These are phyloP conservation scores for Myathropa florea DNA, from an alignment of 2,888 invertebrate genomes.

Conservation along the genomic window DNA sequence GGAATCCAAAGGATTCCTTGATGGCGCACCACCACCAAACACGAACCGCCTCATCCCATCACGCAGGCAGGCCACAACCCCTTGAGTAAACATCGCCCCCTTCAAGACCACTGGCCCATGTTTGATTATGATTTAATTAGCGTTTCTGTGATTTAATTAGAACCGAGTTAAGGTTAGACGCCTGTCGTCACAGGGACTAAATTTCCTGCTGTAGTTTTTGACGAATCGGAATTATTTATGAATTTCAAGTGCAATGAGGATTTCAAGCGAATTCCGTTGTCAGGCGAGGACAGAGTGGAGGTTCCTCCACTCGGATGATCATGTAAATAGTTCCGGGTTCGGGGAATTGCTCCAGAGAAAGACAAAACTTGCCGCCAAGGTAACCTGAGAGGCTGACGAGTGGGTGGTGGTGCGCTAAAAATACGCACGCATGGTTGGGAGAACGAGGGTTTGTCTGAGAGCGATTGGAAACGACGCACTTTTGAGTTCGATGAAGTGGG, in stretches of 20 bases:
- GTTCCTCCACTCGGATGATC: neutral
- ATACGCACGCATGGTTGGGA: neutral
- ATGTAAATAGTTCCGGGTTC: neutral
- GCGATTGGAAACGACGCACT: neutral
- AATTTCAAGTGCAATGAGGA: neutral
- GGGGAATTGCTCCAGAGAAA: neutral
- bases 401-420: neutral
- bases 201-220: neutral
- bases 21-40: neutral
- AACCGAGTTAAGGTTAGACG: neutral
- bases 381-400: neutral
- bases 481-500: neutral
- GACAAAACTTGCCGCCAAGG: neutral
- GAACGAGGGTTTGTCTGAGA: too few relatives aligned
- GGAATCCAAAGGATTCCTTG: neutral
- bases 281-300: too few relatives aligned
- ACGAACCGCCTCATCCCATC: neutral
- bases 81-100: neutral
- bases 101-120: slow-evolving; percentile 3
- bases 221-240: neutral
- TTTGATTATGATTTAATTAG: slow-evolving; percentile 32
- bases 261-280: neutral
- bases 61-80: neutral
- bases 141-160: slow-evolving; percentile 52
- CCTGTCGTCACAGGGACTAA: neutral